Conservation (phyloP, 1,140 invertebrate species). For the Palaemon carinicauda region DNA sequence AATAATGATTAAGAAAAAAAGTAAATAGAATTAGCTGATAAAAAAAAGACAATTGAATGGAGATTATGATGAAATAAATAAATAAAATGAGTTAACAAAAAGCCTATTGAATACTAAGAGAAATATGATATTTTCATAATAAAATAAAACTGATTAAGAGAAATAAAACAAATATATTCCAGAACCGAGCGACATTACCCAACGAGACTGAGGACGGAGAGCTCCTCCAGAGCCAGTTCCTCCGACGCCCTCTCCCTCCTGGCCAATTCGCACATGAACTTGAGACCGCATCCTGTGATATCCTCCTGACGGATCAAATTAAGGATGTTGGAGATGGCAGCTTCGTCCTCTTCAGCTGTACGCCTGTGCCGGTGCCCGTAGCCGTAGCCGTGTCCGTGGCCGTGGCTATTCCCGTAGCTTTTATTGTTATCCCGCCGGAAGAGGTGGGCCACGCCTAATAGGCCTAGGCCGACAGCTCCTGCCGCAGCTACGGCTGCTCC, state of each 20-base stretch:
- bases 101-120: too few species aligned
- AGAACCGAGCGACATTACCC: not conserved
- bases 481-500: not conserved
- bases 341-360: not conserved
- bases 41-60: too few species aligned
- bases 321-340: not conserved
- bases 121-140: too few species aligned
- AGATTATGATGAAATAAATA: too few species aligned
- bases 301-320: not conserved
- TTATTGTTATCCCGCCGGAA: not conserved
- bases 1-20: too few species aligned
- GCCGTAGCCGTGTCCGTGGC: not conserved
- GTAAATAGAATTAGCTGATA: too few species aligned
- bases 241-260: not conserved
- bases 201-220: not conserved
- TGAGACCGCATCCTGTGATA: not conserved
- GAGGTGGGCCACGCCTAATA: not conserved
- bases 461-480: not conserved
- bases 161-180: not conserved
- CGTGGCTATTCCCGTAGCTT: not conserved
- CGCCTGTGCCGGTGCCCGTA: not conserved
- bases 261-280: conserved; percentile 5
- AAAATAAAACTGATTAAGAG: too few species aligned
- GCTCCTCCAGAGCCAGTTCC: not conserved
- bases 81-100: too few species aligned